Evolutionary conservation across 2,797 vertebrate species (phyloP).

Genomic region (Anguilla anguilla): DNA sequence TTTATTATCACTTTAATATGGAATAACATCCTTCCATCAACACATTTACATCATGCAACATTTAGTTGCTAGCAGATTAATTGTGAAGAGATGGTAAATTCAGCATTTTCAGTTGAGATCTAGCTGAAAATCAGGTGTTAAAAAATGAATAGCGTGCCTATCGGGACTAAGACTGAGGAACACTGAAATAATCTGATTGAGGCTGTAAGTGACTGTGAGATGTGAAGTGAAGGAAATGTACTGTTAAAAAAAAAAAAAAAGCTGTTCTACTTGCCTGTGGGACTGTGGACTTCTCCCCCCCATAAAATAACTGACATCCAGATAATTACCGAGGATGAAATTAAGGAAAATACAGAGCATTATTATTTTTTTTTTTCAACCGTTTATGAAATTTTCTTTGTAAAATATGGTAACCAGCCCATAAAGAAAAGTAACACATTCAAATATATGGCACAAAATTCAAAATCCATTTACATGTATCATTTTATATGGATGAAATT

Average conservation of each 20-base stretch:
- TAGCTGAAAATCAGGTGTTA: neutral
- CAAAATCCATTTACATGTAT: too few relatives aligned
- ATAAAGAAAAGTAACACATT: too few relatives aligned
- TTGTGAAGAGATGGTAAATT: neutral
- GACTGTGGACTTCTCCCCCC: constrained; percentile 32
- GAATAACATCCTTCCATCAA: neutral
- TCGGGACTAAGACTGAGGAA: neutral
- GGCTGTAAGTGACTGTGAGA: constrained; percentile 46
- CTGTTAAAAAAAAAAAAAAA: too few relatives aligned
- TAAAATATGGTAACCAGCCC: too few relatives aligned
- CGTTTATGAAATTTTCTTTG: neutral
- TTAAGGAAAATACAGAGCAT: neutral
- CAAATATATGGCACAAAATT: too few relatives aligned
- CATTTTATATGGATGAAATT: too few relatives aligned
- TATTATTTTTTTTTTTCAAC: neutral
- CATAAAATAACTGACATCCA: neutral
- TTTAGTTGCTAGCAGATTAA: too few relatives aligned
- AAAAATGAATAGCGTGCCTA: neutral
- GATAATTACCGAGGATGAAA: neutral
- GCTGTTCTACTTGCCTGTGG: constrained; percentile 38
- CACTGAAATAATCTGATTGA: neutral
- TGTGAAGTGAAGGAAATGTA: neutral
- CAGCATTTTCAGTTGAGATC: neutral
- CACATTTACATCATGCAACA: neutral
- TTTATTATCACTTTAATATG: neutral